Evolutionary conservation across 1,140 invertebrate species (phyloP).

Genomic region (Pinna nobilis): DNA sequence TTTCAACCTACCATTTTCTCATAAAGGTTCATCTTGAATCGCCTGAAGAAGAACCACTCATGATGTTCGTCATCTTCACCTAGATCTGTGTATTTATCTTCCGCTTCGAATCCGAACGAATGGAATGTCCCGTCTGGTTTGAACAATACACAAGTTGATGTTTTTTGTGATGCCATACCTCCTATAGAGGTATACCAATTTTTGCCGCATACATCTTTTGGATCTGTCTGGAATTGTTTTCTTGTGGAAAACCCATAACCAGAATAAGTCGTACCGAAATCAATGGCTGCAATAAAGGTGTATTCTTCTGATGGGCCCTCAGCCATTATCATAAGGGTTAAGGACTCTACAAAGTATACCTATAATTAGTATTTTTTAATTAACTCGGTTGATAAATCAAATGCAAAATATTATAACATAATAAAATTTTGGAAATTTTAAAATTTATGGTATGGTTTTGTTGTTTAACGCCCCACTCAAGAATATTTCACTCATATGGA

Average conservation of each 20-base stretch:
- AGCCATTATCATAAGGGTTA: too few species aligned
- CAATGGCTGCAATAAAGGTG: conserved; percentile 28
- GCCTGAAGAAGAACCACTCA: conserved; percentile 28
- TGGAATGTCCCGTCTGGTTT: conserved; percentile 11
- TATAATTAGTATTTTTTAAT: too few species aligned
- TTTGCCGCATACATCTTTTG: conserved; percentile 22
- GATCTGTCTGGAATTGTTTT: conserved; percentile 26
- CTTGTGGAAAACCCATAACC: conserved; percentile 37
- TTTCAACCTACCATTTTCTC: conserved; percentile 11
- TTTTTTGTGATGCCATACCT: conserved; percentile 19
- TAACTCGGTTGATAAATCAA: too few species aligned
- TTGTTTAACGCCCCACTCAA: too few species aligned
- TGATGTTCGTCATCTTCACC: conserved; percentile 17
- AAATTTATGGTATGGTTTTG: too few species aligned
- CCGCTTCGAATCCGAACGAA: conserved; percentile 36
- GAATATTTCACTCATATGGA: too few species aligned
- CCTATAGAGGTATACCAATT: neutral
- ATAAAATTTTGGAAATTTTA: too few species aligned
- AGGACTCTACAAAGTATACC: too few species aligned
- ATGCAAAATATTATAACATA: too few species aligned
- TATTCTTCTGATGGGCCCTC: neutral
- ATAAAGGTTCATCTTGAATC: conserved; percentile 35
- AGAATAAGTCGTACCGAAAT: conserved; percentile 39
- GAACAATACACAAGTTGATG: conserved; percentile 22
- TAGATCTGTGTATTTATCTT: conserved; percentile 34